Conservation (phyloP, 2,113 vertebrate species). For the Lethenteron camtschaticum region DNA sequence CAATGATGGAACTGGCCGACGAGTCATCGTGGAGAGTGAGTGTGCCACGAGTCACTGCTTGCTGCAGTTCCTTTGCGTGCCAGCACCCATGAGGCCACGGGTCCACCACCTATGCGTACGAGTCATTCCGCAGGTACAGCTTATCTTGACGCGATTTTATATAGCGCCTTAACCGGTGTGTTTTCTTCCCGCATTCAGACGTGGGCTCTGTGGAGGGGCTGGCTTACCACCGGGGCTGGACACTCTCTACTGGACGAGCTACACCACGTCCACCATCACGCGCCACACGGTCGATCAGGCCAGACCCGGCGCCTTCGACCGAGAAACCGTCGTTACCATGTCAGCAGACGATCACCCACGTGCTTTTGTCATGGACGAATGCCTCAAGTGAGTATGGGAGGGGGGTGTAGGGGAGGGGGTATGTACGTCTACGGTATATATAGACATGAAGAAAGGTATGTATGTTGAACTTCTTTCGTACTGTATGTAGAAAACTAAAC, state of each 20-base stretch:
- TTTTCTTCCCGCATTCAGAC: constrained; percentile 22
- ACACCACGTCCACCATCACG: constrained; percentile 81
- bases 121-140: background rate
- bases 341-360: constrained; percentile 81
- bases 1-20: constrained; percentile 50
- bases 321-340: constrained; percentile 87
- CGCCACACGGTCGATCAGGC: constrained; percentile 80
- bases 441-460: too few relatives aligned
- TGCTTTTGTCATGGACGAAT: constrained; percentile 81
- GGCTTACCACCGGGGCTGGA: constrained; percentile 80
- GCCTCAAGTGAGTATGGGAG: constrained; percentile 50
- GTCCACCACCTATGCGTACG: too few relatives aligned
- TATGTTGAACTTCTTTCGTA: too few relatives aligned
- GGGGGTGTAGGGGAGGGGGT: too few relatives aligned
- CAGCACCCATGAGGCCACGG: background rate
- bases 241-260: constrained; percentile 88
- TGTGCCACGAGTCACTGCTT: rapidly evolving
- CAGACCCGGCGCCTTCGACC: constrained; percentile 50
- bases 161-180: background rate
- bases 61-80: background rate
- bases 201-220: constrained; percentile 92
- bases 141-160: background rate
- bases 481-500: too few relatives aligned
- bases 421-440: too few relatives aligned
- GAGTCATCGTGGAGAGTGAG: constrained; percentile 86